phyloP scores from a whole-genome alignment of 2,797 vertebrate species.

The Cossypha caffra region DNA sequence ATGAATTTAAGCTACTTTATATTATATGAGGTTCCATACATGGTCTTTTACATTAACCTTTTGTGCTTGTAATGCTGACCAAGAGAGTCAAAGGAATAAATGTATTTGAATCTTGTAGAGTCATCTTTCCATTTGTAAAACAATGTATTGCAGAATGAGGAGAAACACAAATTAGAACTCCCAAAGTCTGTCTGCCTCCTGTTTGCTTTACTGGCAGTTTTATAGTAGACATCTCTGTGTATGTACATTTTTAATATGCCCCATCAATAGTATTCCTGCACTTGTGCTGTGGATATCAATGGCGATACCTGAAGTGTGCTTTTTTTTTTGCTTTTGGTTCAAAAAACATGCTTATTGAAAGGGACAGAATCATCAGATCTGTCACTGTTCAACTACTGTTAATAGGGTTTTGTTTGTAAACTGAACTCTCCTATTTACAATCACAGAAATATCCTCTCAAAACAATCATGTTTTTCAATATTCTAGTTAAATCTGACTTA shows the following conservation, averaged over 20 bases:
- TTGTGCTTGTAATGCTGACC: background rate
- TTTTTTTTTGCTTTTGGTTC: background rate
- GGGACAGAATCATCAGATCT: background rate
- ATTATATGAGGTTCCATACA: background rate
- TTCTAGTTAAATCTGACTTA: background rate
- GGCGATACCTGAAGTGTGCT: background rate
- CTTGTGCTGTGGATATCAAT: background rate
- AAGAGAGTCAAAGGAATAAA: background rate
- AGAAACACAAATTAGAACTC: background rate
- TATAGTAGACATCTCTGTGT: background rate
- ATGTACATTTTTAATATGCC: background rate
- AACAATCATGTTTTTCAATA: background rate
- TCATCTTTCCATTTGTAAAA: background rate
- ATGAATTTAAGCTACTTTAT: background rate
- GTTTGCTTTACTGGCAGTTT: background rate
- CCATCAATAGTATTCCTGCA: background rate
- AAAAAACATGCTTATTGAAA: background rate
- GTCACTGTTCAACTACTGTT: background rate
- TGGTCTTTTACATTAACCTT: background rate
- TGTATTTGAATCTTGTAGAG: background rate
- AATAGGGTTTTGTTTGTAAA: background rate
- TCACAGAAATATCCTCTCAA: background rate
- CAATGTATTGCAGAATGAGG: background rate
- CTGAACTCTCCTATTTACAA: background rate
- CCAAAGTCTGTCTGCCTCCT: background rate